A percentile compares a stretch with the other conserved stretches of the same genome.
Evolutionary conservation across 2,113 vertebrate genomes (phyloP).

Genomic region (Psephotus haematonotus): DNA sequence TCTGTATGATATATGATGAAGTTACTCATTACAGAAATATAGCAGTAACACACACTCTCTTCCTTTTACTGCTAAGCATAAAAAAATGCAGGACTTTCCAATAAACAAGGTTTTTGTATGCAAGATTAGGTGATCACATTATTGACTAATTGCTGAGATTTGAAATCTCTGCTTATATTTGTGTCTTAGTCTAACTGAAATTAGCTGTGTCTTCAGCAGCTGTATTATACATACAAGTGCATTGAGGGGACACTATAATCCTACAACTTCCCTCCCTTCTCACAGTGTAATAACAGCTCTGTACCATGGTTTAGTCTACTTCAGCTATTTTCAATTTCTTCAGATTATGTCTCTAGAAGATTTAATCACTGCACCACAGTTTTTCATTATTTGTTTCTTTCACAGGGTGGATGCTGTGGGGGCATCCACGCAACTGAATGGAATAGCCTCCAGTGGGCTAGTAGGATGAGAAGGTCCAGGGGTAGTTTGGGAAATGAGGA

Average conservation of each 20-base stretch:
- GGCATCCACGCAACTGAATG: conserved; percentile 18
- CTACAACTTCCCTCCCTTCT: background rate
- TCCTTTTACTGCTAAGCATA: background rate
- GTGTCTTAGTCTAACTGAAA: background rate
- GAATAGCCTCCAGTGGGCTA: conserved; percentile 14
- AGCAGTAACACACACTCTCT: background rate
- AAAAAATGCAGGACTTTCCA: background rate
- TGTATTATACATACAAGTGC: background rate
- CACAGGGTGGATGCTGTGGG: conserved; percentile 24
- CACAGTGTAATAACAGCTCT: background rate
- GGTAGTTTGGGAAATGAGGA: background rate
- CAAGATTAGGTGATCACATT: background rate
- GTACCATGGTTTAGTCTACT: background rate
- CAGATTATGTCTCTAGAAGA: background rate
- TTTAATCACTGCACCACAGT: background rate
- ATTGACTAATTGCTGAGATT: background rate
- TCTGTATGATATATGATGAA: background rate
- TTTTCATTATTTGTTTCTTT: conserved; percentile 40
- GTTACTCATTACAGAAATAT: background rate
- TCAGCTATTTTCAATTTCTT: background rate
- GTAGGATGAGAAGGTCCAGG: conserved; percentile 42
- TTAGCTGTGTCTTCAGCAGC: background rate
- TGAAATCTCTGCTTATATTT: background rate
- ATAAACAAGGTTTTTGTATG: background rate
- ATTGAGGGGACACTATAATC: background rate